These are phyloP conservation scores for Trinorchestia longiramus DNA, from an alignment of 1,140 invertebrate species.

Conservation along the genomic window DNA sequence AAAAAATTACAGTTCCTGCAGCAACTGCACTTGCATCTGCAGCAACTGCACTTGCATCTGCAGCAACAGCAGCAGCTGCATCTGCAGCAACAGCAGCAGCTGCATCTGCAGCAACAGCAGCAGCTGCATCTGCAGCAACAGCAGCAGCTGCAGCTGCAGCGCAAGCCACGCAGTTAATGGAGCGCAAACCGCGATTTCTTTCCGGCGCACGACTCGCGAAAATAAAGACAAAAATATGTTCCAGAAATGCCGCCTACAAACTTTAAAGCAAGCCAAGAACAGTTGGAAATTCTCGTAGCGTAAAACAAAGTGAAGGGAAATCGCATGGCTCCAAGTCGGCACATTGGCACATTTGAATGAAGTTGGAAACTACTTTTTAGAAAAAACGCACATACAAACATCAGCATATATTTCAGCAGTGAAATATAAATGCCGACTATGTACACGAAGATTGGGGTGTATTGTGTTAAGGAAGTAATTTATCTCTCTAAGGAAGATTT, in stretches of 20 bases:
- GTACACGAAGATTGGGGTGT: not conserved
- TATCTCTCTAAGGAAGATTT: not conserved
- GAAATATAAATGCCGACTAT: not conserved
- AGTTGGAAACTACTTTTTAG: not conserved
- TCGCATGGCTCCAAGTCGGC: not conserved
- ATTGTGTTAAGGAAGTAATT: not conserved
- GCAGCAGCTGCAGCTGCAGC: not conserved
- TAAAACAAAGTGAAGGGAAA: not conserved
- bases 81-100: not conserved
- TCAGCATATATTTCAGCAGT: not conserved
- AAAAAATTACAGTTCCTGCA: not conserved
- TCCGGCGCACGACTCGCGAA: not conserved
- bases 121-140: no score
- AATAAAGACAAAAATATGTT: slow-evolving; percentile 22
- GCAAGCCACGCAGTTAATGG: not conserved
- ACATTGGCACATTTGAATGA: not conserved
- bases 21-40: not conserved
- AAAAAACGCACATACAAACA: not conserved
- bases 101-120: no score
- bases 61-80: not conserved
- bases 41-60: not conserved
- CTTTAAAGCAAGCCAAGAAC: not conserved
- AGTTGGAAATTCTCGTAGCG: not conserved
- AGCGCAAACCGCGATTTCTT: slow-evolving; percentile 25
- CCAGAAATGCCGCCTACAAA: slow-evolving; percentile 18